Conservation (phyloP, 2,888 invertebrate species). For the Ischnus inquisitorius region DNA sequence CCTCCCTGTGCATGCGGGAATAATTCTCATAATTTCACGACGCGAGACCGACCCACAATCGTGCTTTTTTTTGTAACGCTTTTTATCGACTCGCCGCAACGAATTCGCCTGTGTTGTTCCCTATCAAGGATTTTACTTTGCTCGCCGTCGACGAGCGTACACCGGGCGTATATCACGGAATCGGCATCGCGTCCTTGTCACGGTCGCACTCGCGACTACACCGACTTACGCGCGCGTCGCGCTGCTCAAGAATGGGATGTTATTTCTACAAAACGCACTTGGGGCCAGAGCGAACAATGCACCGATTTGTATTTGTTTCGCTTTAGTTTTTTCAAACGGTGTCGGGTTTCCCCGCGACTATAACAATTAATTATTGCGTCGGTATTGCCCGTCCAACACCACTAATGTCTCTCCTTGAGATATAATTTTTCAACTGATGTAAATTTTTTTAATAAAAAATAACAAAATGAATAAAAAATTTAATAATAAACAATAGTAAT, state of each 20-base stretch:
- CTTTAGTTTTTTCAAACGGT: neutral
- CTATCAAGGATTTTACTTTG: neutral
- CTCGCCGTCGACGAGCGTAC: neutral
- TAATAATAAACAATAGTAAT: too few relatives aligned
- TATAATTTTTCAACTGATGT: too few relatives aligned
- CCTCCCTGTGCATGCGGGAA: neutral
- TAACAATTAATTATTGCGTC: too few relatives aligned
- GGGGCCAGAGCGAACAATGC: conserved; percentile 21
- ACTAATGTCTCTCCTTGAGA: too few relatives aligned
- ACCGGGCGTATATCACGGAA: conserved; percentile 20
- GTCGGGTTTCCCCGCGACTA: too few relatives aligned
- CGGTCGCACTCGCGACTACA: conserved; percentile 26
- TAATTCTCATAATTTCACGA: conserved; percentile 13
- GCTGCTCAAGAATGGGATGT: conserved; percentile 1
- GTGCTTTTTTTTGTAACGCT: neutral
- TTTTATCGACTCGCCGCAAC: conserved; percentile 12
- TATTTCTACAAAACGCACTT: neutral
- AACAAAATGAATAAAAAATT: too few relatives aligned
- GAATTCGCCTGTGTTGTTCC: conserved; percentile 8
- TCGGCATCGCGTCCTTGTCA: conserved; percentile 37
- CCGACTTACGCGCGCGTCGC: conserved; percentile 27
- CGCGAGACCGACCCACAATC: neutral
- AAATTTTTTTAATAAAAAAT: too few relatives aligned
- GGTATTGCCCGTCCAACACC: too few relatives aligned
- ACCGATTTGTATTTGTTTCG: conserved; percentile 39